Conservation (phyloP, 2,113 vertebrate genomes). For the Oceanodroma tethys region DNA sequence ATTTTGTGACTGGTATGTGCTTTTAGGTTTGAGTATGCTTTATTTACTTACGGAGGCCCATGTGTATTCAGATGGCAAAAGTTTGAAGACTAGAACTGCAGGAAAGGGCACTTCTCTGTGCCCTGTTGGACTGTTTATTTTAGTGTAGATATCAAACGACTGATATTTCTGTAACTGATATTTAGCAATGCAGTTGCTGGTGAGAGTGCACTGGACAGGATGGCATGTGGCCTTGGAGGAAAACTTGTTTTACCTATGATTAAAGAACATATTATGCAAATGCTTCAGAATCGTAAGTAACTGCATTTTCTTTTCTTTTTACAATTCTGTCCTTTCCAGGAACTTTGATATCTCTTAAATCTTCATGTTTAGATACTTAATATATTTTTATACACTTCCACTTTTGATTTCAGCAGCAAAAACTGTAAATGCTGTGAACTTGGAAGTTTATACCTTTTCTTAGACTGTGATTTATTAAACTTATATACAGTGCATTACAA, state of each 20-base stretch:
- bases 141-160: neutral
- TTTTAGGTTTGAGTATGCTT: neutral
- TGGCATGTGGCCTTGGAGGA: conserved; percentile 95
- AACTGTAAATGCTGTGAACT: neutral
- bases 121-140: neutral
- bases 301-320: neutral
- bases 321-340: neutral
- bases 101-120: neutral
- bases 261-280: conserved; percentile 98
- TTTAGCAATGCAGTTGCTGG: conserved; percentile 94
- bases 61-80: neutral
- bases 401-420: neutral
- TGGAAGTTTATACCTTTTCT: neutral
- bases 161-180: conserved; percentile 1
- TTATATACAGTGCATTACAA: neutral
- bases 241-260: conserved; percentile 97
- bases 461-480: neutral
- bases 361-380: neutral
- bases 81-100: neutral
- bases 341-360: neutral
- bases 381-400: neutral
- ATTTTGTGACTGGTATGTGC: neutral
- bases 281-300: conserved; percentile 95
- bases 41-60: neutral
- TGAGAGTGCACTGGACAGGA: conserved; percentile 94